phyloP scores from a whole-genome alignment of 1,140 invertebrate genomes.

The Coptotermes formosanus region DNA sequence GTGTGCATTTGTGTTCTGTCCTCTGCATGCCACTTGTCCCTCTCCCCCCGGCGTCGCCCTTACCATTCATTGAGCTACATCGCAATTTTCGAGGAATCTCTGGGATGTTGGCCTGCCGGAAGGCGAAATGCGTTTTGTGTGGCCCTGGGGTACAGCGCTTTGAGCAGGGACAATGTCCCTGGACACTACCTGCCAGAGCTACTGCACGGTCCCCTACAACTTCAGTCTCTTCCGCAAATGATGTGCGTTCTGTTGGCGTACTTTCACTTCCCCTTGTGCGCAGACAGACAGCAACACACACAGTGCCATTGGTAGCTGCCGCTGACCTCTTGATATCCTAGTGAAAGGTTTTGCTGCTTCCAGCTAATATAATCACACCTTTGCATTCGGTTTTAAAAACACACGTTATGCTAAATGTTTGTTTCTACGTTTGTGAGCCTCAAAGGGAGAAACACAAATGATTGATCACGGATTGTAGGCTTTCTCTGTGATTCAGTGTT shows the following conservation, averaged over 20 bases:
- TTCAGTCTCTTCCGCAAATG: neutral
- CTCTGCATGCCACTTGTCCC: too few relatives aligned
- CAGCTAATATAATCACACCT: neutral
- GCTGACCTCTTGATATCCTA: neutral
- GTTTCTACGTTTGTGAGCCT: too few relatives aligned
- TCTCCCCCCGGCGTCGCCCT: too few relatives aligned
- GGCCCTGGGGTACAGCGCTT: too few relatives aligned
- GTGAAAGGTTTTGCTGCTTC: neutral
- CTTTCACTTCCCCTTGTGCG: neutral
- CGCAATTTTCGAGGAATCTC: too few relatives aligned
- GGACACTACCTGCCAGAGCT: neutral
- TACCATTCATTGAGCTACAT: too few relatives aligned
- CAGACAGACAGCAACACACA: neutral
- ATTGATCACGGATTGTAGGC: too few relatives aligned
- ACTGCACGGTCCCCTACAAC: neutral
- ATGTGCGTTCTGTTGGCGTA: neutral
- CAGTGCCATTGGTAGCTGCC: neutral
- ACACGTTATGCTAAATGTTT: neutral
- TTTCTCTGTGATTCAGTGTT: too few relatives aligned
- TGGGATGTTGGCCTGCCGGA: too few relatives aligned
- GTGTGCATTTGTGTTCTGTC: too few relatives aligned
- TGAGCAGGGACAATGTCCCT: neutral
- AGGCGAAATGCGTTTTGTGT: too few relatives aligned
- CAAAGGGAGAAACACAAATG: too few relatives aligned
- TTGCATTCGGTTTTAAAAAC: neutral